Evolutionary conservation across 2,113 vertebrate genomes (phyloP).

Genomic region (Atherinomorus stipes): DNA sequence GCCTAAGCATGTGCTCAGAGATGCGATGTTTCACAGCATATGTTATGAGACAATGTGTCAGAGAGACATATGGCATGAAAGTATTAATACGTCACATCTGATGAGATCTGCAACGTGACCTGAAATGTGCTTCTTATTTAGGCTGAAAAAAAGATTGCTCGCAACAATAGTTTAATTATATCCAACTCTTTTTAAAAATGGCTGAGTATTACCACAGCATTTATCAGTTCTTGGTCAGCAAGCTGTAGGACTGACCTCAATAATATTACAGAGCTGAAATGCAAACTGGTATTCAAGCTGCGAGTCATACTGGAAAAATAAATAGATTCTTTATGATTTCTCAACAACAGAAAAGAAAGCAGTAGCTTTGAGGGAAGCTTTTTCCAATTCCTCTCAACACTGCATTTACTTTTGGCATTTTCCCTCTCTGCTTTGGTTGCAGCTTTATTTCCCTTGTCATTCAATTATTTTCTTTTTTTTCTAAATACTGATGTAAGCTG

Average conservation of each 20-base stretch:
- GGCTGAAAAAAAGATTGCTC: background rate
- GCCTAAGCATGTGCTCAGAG: background rate
- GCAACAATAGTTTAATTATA: fast-evolving
- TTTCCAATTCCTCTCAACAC: background rate
- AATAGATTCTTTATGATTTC: no score
- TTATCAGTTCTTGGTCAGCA: background rate
- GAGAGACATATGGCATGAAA: slow-evolving; percentile 10
- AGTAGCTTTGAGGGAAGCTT: background rate
- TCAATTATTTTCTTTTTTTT: no score
- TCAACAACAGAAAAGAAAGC: background rate
- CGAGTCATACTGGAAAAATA: no score
- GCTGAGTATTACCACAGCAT: slow-evolving; percentile 3
- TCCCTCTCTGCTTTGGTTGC: background rate
- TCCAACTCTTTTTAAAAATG: background rate
- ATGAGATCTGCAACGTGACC: background rate
- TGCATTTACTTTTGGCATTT: background rate
- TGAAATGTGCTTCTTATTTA: background rate
- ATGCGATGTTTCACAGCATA: slow-evolving; percentile 23
- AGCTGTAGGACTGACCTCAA: background rate
- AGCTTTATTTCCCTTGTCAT: slow-evolving; percentile 4
- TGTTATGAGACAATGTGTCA: slow-evolving; percentile 21
- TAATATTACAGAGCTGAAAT: slow-evolving; percentile 1
- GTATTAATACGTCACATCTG: background rate
- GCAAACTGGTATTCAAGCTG: slow-evolving; percentile 7
- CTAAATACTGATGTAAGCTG: background rate